These are phyloP conservation scores for Brachionus koreanus DNA, from an alignment of 1,140 invertebrate species.

Conservation along the genomic window DNA sequence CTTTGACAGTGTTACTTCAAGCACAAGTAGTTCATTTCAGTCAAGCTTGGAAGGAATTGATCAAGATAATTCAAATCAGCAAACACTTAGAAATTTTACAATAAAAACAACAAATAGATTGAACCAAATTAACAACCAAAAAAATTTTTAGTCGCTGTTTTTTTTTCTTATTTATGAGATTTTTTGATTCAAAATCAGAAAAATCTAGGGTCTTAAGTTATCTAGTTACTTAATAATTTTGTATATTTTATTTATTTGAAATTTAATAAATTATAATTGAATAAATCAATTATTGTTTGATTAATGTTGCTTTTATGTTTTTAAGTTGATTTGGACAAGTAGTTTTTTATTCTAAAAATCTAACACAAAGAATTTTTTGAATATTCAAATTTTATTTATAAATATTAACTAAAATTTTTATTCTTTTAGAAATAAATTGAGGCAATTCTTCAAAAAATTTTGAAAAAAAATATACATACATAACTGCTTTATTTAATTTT, in stretches of 20 bases:
- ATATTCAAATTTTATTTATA: too few relatives aligned
- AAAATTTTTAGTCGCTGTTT: neutral
- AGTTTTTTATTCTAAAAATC: too few relatives aligned
- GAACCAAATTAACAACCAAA: neutral
- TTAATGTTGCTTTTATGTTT: too few relatives aligned
- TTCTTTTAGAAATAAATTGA: too few relatives aligned
- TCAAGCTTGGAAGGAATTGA: constrained; percentile 26
- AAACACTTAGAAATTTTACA: neutral
- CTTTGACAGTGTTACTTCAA: neutral
- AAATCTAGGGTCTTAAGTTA: neutral
- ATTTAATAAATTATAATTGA: neutral
- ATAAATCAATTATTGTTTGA: neutral
- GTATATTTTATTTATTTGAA: neutral
- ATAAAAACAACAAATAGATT: neutral
- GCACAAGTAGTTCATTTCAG: constrained; percentile 21
- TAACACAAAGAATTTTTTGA: too few relatives aligned
- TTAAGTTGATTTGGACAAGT: too few relatives aligned
- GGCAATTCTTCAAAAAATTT: too few relatives aligned
- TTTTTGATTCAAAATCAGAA: constrained; percentile 18
- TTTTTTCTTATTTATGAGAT: neutral
- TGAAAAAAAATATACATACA: too few relatives aligned
- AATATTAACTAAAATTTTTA: too few relatives aligned
- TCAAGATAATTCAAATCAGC: neutral
- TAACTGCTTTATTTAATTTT: too few relatives aligned
- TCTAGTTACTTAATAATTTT: neutral